Base-by-base conservation (phyloP, 2,888 invertebrate genomes). In the Aproaerema taeniolella region DNA sequence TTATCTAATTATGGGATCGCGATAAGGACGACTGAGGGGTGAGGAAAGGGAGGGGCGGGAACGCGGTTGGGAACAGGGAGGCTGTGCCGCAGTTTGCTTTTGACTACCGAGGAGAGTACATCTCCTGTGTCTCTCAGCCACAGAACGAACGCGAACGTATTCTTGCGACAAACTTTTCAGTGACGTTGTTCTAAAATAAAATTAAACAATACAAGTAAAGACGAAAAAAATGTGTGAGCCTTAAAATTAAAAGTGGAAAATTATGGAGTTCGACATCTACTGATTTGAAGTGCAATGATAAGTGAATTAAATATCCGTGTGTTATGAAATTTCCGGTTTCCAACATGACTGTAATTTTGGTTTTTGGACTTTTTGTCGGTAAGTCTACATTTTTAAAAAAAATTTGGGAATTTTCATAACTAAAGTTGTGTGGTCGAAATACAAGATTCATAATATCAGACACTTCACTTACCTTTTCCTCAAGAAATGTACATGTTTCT, bases 1-100 rank as follows among this genome's bases (percentile, higher is more conserved):
- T 83, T 78, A 82, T 85, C 83, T 85, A 83, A 85, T 85, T 85
- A 85, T 69, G 74, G 72, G 61, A 76, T 77, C 77, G 78, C 73
- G 83, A 81, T 81, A 79, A 75, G 70, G 67, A 67, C 53, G 61
- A 49, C n/a, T 52, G 56, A 55, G 67, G 64, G 65, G 56, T 50
- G 52, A 61, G 52, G 50, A 46, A 55, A 67, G 64, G 65, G 56
- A 50, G 57, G 59, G 58, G 53, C 56, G 53, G 49, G 50, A 52
- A 55, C 52, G 52, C 47, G 53, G 52, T 47, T 54, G 53, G 55
- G 55, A 43, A 53, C 58, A 28, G 29, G 61, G 62, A 68, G 59
- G 63, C 70, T 72, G 70, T 60, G 58, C 70, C 74, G 67, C 80
- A 82, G 83, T 82, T 63, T 52, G 49, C 45, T 47, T 45, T 45